Evolutionary conservation across 2,113 vertebrate genomes (phyloP).

Genomic region (Gallinago paraguaiae): DNA sequence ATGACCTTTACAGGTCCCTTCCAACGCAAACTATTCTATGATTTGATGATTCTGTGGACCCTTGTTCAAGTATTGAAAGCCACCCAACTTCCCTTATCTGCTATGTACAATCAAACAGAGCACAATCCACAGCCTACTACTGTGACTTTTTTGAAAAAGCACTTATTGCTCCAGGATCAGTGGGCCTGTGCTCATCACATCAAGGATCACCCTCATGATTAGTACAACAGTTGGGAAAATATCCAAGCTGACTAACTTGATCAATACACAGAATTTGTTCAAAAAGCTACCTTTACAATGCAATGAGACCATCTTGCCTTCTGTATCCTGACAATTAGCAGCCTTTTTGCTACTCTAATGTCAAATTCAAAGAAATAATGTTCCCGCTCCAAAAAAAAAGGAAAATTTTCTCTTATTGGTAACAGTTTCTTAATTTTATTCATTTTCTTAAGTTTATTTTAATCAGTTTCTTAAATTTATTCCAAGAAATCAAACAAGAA

Average conservation of each 20-base stretch:
- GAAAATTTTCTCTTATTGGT: neutral
- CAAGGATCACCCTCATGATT: neutral
- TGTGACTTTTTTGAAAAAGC: neutral
- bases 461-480: neutral
- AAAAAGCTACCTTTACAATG: neutral
- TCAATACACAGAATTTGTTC: neutral
- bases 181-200: neutral
- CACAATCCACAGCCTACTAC: neutral
- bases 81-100: neutral
- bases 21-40: neutral
- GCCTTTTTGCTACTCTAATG: neutral
- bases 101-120: neutral
- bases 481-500: neutral
- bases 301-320: neutral
- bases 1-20: neutral
- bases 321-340: neutral
- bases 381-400: neutral
- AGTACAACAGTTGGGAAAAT: neutral
- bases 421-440: neutral
- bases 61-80: neutral
- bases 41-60: neutral
- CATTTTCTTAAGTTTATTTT: too few relatives aligned
- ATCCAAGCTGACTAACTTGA: neutral
- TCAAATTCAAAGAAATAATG: neutral
- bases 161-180: neutral